phyloP scores from a whole-genome alignment of 2,797 vertebrate species.

The Loris lydekkerianus region DNA sequence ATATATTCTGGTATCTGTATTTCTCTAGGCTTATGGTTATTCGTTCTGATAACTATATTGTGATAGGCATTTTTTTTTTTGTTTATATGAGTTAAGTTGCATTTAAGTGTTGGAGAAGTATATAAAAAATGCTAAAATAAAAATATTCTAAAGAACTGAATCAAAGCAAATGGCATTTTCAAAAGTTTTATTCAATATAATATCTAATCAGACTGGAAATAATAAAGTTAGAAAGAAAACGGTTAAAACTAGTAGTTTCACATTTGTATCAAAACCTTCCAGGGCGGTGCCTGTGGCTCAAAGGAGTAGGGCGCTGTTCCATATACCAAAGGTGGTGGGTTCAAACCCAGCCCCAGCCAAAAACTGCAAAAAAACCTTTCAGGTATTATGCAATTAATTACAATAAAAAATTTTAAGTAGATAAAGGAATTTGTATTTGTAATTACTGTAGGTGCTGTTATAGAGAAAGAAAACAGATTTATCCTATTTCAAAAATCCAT shows the following conservation, averaged over 20 bases:
- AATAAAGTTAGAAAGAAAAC: neutral
- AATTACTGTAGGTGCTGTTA: neutral
- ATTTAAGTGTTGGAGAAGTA: conserved; percentile 9
- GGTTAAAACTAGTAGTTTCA: neutral
- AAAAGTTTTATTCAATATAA: neutral
- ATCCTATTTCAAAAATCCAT: neutral
- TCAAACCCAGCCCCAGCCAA: too few relatives aligned
- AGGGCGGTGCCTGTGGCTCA: too few relatives aligned
- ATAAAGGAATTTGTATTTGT: neutral
- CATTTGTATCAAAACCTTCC: neutral
- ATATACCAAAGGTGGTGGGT: too few relatives aligned
- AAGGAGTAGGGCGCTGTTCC: too few relatives aligned
- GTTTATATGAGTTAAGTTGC: neutral
- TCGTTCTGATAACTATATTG: neutral
- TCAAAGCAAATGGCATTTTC: conserved; percentile 19
- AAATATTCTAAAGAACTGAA: neutral
- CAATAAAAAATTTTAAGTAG: neutral
- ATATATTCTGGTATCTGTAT: neutral
- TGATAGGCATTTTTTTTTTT: neutral
- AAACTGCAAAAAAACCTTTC: neutral
- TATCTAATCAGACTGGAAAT: neutral
- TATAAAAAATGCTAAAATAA: neutral
- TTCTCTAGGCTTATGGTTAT: conserved; percentile 33
- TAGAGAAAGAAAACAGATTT: neutral
- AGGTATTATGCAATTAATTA: neutral